Evolutionary conservation across 2,888 invertebrate species (phyloP), one percentile per base, ranked within the genome.

Genomic region (Tridacna crocea): DNA sequence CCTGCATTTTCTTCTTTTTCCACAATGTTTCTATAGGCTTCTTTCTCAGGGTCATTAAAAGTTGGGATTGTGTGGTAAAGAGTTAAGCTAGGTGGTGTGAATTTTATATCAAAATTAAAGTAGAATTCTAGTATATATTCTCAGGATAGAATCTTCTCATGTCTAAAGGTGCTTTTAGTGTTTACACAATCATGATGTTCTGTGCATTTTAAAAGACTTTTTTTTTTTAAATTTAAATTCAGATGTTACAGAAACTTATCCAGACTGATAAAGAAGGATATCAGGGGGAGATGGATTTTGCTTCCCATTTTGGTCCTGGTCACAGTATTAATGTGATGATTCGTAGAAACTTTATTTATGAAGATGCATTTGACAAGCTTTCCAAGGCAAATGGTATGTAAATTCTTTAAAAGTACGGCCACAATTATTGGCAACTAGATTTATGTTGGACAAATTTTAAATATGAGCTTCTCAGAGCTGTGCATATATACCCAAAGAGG

Each of bases 351-450:
- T 98, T 98, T 95, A 95, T 99, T n/a, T 99, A 99, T 94, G 99
- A 99, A 95, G 99, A 99, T 95, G 98, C 99, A 0, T 99, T 98
- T 93, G 98, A 98, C 75, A 98, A 98, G 94, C 95, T 99, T 8
- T 97, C 98, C 0, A 96, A 96, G 2, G 97, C 97, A 90, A 98
- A 98, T 95, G 98, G 98, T 98, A 81, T 60, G 61, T 72, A 36
- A 22, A 19, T 55, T 55, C 19, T 19, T 2, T 55, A 36, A 8
- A 36, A 36, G 36, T 36, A 36, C 36, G 55, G 55, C 10, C 4
- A 55, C 2, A 55, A 10, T 55, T 6, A 8, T 36, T 36, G 36
- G 36, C 36, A 36, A 36, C 36, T 36, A 36, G 8, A 36, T 36
- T 36, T 36, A 4, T 2, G 36, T 36, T 36, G 36, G 36, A 8